Evolutionary conservation across 2,888 invertebrate species (phyloP).

Genomic region (Embidobia sp.): DNA sequence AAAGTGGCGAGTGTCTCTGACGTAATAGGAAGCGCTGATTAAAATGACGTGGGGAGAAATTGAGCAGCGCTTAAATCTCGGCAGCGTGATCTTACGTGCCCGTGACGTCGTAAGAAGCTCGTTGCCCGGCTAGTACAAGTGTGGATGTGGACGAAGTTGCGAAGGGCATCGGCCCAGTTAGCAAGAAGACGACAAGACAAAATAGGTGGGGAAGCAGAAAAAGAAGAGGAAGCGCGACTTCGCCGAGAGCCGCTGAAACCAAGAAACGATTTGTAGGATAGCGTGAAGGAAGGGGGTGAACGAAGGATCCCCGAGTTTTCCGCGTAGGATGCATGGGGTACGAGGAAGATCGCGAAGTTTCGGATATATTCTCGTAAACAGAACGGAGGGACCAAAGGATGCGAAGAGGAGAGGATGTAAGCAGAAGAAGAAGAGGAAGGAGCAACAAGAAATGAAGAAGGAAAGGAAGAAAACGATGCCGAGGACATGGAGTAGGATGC

Average conservation of each 20-base stretch:
- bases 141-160: slow-evolving; percentile 17
- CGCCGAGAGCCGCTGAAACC: slow-evolving; percentile 12
- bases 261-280: slow-evolving; percentile 11
- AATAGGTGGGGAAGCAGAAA: slow-evolving; percentile 16
- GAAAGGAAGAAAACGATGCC: no score
- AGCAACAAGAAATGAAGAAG: no score
- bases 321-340: no score
- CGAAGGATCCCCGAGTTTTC: no score
- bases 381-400: no score
- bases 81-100: no score
- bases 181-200: slow-evolving; percentile 7
- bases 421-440: no score
- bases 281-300: no score
- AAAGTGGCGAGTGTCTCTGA: slow-evolving; percentile 52
- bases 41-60: slow-evolving; percentile 55
- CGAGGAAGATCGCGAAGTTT: no score
- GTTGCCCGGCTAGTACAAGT: neutral
- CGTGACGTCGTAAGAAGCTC: slow-evolving; percentile 19
- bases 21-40: slow-evolving; percentile 53
- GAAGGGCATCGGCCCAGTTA: slow-evolving; percentile 50
- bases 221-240: slow-evolving; percentile 18
- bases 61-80: slow-evolving; percentile 43
- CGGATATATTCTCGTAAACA: no score
- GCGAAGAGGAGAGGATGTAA: no score
- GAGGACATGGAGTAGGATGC: no score